Percentiles rank a stretch among this genome's conserved stretches.
Evolutionary conservation across 2,888 invertebrate genomes (phyloP).

Genomic region (Helleia helle): DNA sequence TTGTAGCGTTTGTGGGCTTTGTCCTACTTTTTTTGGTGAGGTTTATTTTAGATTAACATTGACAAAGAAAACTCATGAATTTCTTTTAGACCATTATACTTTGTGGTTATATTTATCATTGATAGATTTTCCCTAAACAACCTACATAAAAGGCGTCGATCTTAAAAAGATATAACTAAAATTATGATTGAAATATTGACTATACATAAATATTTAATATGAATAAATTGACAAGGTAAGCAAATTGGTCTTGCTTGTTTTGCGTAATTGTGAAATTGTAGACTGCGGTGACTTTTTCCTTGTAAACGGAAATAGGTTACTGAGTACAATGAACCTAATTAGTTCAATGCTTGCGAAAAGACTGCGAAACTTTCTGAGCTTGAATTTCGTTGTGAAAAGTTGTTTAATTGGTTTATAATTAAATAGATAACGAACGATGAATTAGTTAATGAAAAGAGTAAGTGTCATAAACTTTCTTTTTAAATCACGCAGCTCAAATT

Average conservation of each 20-base stretch:
- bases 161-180: too few relatives aligned
- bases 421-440: slow-evolving; percentile 6
- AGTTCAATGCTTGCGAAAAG: slow-evolving; percentile 11
- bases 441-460: background rate
- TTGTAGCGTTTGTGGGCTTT: too few relatives aligned
- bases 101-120: too few relatives aligned
- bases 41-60: too few relatives aligned
- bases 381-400: slow-evolving; percentile 10
- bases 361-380: slow-evolving; percentile 9
- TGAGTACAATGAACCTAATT: slow-evolving; percentile 13
- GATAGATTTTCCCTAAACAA: too few relatives aligned
- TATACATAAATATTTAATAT: too few relatives aligned
- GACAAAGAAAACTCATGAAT: background rate
- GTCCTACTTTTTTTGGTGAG: too few relatives aligned
- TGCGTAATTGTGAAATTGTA: slow-evolving; percentile 12
- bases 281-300: slow-evolving; percentile 9
- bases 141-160: too few relatives aligned
- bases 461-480: too few relatives aligned
- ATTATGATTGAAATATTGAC: too few relatives aligned
- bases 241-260: slow-evolving; percentile 9
- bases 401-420: slow-evolving; percentile 7
- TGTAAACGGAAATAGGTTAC: slow-evolving; percentile 12
- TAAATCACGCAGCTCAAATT: too few relatives aligned
- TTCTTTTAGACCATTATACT: too few relatives aligned
- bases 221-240: background rate